phyloP scores from a whole-genome alignment of 2,797 vertebrate species.

The Phalanger gymnotis region DNA sequence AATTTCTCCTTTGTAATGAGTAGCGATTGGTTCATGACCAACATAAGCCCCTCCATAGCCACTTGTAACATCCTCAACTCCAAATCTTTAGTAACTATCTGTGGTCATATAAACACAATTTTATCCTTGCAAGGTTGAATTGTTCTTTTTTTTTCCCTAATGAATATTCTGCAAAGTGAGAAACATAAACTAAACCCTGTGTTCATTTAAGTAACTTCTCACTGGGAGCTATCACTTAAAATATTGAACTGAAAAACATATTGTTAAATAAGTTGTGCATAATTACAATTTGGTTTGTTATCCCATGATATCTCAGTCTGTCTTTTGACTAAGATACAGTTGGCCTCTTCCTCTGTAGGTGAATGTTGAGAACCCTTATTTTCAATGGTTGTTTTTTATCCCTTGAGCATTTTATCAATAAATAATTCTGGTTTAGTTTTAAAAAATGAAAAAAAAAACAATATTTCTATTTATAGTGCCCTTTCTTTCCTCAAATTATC shows the following conservation, averaged over 20 bases:
- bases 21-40: neutral
- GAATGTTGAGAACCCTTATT: conserved; percentile 68
- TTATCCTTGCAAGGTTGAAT: conserved; percentile 31
- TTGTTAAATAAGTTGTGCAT: neutral
- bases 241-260: rapidly evolving
- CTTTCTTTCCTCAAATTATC: neutral
- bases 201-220: neutral
- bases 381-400: conserved; percentile 69
- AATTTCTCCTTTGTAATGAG: neutral
- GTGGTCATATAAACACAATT: conserved; percentile 58
- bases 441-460: neutral
- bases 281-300: neutral
- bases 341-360: conserved; percentile 72
- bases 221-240: neutral
- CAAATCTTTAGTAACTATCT: conserved; percentile 72
- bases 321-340: conserved; percentile 47
- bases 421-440: conserved; percentile 64
- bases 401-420: conserved; percentile 69
- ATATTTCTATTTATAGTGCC: neutral
- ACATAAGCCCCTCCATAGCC: neutral
- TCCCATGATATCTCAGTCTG: conserved; percentile 24
- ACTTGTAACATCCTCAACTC: conserved; percentile 1
- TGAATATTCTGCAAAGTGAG: neutral
- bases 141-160: neutral
- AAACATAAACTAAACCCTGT: neutral